These are phyloP conservation scores for Chiloscyllium punctatum DNA, from an alignment of 2,797 vertebrate genomes.

Conservation along the genomic window DNA sequence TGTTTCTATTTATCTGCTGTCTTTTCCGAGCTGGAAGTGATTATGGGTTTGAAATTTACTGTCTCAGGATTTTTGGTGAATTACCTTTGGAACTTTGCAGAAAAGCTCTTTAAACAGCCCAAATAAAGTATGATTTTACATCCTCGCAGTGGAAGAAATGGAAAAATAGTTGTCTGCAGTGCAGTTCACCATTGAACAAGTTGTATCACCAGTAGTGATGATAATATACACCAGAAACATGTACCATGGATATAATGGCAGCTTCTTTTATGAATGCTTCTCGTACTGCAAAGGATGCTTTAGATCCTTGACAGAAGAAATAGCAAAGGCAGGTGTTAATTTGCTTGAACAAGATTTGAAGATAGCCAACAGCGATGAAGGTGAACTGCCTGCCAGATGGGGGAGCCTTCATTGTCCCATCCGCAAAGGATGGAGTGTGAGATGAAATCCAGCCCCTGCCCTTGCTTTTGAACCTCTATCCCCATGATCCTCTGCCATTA, in stretches of 20 bases:
- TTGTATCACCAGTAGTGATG: not conserved
- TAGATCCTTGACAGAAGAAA: not conserved
- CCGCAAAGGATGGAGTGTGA: too few species aligned
- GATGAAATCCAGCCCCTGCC: too few species aligned
- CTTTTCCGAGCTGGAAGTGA: too few species aligned
- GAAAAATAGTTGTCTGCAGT: not conserved
- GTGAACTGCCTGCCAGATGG: too few species aligned
- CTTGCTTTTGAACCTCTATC: too few species aligned
- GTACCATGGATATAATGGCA: not conserved
- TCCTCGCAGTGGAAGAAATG: not conserved
- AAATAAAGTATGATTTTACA: not conserved
- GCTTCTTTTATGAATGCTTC: not conserved
- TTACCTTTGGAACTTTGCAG: not conserved
- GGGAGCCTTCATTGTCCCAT: too few species aligned
- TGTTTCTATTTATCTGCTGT: too few species aligned
- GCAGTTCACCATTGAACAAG: not conserved
- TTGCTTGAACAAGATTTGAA: not conserved
- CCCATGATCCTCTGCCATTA: too few species aligned
- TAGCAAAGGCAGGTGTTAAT: not conserved
- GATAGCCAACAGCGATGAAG: not conserved
- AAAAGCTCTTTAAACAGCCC: not conserved
- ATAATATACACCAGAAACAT: not conserved
- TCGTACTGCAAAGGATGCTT: not conserved
- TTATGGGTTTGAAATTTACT: too few species aligned
- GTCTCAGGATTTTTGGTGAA: too few species aligned